Evolutionary conservation across 1,140 invertebrate species (phyloP), one percentile per base, ranked within the genome.

Genomic region (Drosophila miranda): DNA sequence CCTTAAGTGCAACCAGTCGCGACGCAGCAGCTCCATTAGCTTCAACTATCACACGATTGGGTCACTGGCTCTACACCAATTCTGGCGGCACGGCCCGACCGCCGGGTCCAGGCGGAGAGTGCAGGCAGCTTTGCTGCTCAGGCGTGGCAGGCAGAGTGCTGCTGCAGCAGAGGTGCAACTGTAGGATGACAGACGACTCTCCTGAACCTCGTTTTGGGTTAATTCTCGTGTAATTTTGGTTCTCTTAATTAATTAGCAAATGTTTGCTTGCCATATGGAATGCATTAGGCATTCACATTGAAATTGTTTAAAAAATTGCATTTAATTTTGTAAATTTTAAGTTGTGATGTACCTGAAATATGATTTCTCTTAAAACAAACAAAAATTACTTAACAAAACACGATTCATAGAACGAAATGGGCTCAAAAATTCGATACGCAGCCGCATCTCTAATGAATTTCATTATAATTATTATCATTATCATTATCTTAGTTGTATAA

Each of bases 21-120:
- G 61, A 48, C 11, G 58, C 54, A 56, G 26, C 53, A 52, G 74
- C 51, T 63, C 51, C 55, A 81, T 91, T 3, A 78, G 81, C 44
- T 91, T 91, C 43, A 91, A 91, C 0, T 93, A 92, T 59, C 92
- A 93, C 45, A 92, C 89, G 4, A 89, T 87, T 11, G 89, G 89
- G 13, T 92, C 92, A 0, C 60, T 93, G 45, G 70, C 90, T 1
- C 58, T 93, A 19, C 92, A 93, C 69, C 84, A 75, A 4, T 53
- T 91, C 16, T 93, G 92, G 92, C 89, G 90, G 34, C 92, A 93
- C 61, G 45, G 60, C 14, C 19, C 14, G 3, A 60, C 42, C 26
- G 45, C 13, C n/a, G 16, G 21, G 21, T 13, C 23, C 28, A 55
- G 44, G 63, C 53, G 70, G 45, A 46, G 54, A 63, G 46, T 90